Base-by-base conservation (phyloP, 2,888 invertebrate species). In the Netelia melanura region DNA sequence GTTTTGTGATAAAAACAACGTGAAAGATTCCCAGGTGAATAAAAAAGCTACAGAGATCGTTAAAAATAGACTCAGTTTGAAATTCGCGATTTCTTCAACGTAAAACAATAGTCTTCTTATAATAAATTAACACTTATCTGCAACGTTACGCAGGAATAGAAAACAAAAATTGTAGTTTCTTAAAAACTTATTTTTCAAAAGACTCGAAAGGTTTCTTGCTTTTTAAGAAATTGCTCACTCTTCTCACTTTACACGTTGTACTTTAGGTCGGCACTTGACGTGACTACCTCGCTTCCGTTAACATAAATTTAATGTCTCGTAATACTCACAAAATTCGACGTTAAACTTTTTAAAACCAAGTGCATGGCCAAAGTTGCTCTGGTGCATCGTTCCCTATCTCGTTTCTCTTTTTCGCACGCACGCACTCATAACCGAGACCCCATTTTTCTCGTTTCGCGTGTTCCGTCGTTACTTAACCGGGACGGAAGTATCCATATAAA, bases 221-320 rank as follows among this genome's bases (percentile, higher is more conserved):
- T 48, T 44, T 67, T 9, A 25, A 61, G 48, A 77, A 71, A 81
- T 83, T 71, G 65, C 80, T 76, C 71, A 81, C 68, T 76, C 58
- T 81, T 54, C 65, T 43, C 11, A 23, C 48, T 30, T 23, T 64
- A 6, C 56, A 52, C 44, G 62, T 43, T 38, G 14, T 23, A 65
- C 25, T 52, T 75, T 61, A 38, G 6, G 48, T 14, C 14, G 48
- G 3, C 14, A 14, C 14, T 48, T 48, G 11, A 10, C 58, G 58
- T 21, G 56, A 44, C 54, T 75, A 67, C 48, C 61, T 61, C 65
- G 43, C 61, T 61, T 70, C 48, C 25, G 3, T 48, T 72, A 62
- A 48, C 81, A 75, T 82, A 79, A 82, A 85, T 85, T 79, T 79
- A 71, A 85, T 82, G 71, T 54, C 82, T 71, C 79, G 75, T 82